Conservation (phyloP, 2,888 invertebrate species). For the Pristionchus fissidentatus region DNA sequence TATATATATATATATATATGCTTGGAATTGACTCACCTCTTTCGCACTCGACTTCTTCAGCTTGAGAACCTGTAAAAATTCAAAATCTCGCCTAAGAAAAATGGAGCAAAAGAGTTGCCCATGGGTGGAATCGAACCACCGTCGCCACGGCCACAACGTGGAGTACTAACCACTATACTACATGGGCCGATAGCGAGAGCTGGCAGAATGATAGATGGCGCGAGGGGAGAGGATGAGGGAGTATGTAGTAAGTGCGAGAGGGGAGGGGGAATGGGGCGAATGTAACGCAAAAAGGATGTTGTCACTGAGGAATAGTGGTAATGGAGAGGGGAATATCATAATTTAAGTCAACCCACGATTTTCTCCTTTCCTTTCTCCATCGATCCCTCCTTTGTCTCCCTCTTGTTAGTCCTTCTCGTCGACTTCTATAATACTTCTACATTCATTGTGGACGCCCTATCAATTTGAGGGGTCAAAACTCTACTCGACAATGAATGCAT, state of each 20-base stretch:
- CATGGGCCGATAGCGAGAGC: slow-evolving; percentile 47
- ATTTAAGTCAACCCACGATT: not conserved
- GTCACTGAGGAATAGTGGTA: not conserved
- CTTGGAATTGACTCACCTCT: not conserved
- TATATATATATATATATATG: too few species aligned
- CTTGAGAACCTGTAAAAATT: not conserved
- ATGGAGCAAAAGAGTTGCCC: slow-evolving; percentile 42
- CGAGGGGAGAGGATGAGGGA: not conserved
- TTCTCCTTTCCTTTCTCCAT: not conserved
- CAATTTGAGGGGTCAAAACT: too few species aligned
- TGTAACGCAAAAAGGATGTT: too few species aligned
- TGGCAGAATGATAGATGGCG: not conserved
- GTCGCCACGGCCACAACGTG: slow-evolving; percentile 71
- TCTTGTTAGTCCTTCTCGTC: too few species aligned
- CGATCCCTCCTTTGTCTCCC: not conserved
- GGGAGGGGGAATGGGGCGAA: not conserved
- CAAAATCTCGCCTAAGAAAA: not conserved
- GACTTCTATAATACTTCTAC: too few species aligned
- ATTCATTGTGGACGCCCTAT: too few species aligned
- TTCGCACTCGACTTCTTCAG: not conserved
- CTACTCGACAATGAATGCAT: too few species aligned
- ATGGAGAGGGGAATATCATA: not conserved
- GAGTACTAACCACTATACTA: slow-evolving; percentile 71
- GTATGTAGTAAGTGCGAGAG: not conserved
- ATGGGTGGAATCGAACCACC: slow-evolving; percentile 63